Base-by-base conservation (phyloP, 2,888 invertebrate species). In the Drosophila falleni region DNA sequence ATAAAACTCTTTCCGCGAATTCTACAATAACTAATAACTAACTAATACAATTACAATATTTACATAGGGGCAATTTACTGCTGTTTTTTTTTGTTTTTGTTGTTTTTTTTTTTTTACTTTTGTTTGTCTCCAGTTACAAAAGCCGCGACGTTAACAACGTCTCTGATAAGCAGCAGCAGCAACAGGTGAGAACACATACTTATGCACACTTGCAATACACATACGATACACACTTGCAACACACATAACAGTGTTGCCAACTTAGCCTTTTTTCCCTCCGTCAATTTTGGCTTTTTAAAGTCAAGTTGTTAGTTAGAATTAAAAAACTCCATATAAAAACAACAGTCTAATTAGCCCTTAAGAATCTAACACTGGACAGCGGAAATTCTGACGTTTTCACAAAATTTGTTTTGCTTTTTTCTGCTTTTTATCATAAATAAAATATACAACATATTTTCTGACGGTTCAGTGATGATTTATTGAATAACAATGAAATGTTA, bases 101-200 rank as follows among this genome's bases (percentile, higher is more conserved):
- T 41, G 39, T 35, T 69, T 44, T 33, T 46, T 42, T 41, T 50
- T 41, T 50, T 41, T 56, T 16, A 54, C 51, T 62, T 70, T 61
- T 55, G 64, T 39, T 61, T 35, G 73, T 83, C 78, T 81, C 66
- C 74, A 79, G 68, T 82, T 82, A 82, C 82, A 67, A 82, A 75
- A 84, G 73, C 67, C 78, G 67, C 74, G 64, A 78, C 51, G 61
- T 54, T 64, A 44, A 50, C 69, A 54, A 69, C 85, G 54, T 74
- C 56, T 71, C 70, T 44, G 79, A 82, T 81, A 84, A 87, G 64
- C 60, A 62, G 56, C 51, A 71, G 26, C 51, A 69, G 13, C 61
- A 74, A 49, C 81, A 82, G 87, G 82, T 82, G 71, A 87, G 82
- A 44, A 19, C 19, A 50, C 41, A 51, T 37, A 53, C 37, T 11